phyloP scores from a whole-genome alignment of 2,888 invertebrate genomes.

The Malacosoma neustria region DNA sequence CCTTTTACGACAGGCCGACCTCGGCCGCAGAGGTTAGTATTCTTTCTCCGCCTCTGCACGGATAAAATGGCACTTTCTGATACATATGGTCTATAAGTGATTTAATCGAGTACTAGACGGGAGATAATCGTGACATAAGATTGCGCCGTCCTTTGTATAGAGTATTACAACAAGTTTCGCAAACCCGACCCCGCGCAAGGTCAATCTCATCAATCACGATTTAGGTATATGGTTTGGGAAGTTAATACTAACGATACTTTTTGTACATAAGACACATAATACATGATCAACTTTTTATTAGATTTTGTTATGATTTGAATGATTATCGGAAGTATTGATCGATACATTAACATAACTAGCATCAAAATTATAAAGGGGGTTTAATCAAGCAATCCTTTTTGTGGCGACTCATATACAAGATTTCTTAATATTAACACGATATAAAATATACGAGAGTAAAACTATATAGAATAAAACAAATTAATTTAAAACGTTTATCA shows the following conservation, averaged over 20 bases:
- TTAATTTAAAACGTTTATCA: no score
- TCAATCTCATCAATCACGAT: not conserved
- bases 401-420: no score
- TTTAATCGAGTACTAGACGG: not conserved
- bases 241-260: no score
- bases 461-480: no score
- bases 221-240: slow-evolving; percentile 2
- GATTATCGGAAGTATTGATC: not conserved
- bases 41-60: no score
- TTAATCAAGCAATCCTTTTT: no score
- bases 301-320: not conserved
- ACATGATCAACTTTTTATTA: not conserved
- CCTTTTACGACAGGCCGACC: no score
- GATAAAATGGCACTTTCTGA: no score
- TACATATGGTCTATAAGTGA: not conserved
- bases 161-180: not conserved
- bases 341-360: not conserved
- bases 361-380: not conserved
- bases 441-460: no score
- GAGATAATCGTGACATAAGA: not conserved
- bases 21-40: no score
- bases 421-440: no score
- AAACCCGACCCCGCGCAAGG: not conserved
- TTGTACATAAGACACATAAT: not conserved
- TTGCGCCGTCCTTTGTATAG: not conserved